Conservation (phyloP, 2,888 invertebrate species). For the Physocephala rufipes region DNA sequence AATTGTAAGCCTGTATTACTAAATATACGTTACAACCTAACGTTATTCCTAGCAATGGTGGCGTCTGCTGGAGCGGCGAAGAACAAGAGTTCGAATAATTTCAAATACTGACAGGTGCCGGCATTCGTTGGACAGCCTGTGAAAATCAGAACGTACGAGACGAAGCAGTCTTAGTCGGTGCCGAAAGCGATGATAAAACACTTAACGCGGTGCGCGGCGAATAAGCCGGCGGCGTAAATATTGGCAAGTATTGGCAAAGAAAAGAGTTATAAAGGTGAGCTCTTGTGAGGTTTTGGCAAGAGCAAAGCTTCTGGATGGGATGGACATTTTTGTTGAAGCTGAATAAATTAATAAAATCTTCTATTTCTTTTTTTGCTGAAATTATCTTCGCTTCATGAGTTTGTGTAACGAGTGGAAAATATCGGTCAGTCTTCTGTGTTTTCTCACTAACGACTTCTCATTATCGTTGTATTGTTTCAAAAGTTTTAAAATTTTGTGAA, state of each 20-base stretch:
- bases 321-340: neutral
- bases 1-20: too few relatives aligned
- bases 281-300: slow-evolving; percentile 76
- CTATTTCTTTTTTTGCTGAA: too few relatives aligned
- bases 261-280: slow-evolving; percentile 68
- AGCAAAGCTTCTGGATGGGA: slow-evolving; percentile 37
- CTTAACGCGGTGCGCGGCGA: slow-evolving; percentile 68
- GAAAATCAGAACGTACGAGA: slow-evolving; percentile 50
- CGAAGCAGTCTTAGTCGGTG: slow-evolving; percentile 56
- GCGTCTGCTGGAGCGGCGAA: slow-evolving; percentile 67
- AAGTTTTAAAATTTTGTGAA: too few relatives aligned
- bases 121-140: slow-evolving; percentile 54
- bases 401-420: too few relatives aligned
- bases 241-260: slow-evolving; percentile 73
- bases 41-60: slow-evolving; percentile 68
- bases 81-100: slow-evolving; percentile 67
- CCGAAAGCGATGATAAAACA: slow-evolving; percentile 67
- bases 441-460: too few relatives aligned
- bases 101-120: slow-evolving; percentile 61
- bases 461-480: too few relatives aligned
- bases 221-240: slow-evolving; percentile 64
- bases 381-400: too few relatives aligned
- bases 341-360: slow-evolving; percentile 1
- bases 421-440: too few relatives aligned
- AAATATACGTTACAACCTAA: slow-evolving; percentile 71